These are phyloP conservation scores for Heterochromis multidens DNA, from an alignment of 2,113 vertebrate species.

Conservation along the genomic window DNA sequence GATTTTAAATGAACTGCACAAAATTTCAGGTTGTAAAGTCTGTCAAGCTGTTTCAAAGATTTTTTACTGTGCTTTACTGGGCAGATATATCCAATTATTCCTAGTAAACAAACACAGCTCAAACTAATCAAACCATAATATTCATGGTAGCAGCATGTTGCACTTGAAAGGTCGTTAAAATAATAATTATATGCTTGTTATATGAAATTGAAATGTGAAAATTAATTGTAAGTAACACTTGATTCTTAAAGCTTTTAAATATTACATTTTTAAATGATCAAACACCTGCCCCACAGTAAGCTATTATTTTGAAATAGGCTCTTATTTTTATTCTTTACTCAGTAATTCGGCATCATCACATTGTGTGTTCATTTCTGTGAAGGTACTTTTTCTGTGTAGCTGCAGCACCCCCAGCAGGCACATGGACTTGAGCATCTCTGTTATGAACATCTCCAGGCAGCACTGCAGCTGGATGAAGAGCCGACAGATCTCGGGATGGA, in stretches of 20 bases:
- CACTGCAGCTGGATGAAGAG: slow-evolving; percentile 97
- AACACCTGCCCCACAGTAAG: neutral
- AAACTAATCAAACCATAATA: neutral
- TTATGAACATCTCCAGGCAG: slow-evolving; percentile 97
- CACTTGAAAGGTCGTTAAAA: neutral
- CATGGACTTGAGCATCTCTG: slow-evolving; percentile 97
- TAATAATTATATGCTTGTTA: neutral
- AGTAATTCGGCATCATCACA: neutral
- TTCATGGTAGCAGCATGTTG: neutral
- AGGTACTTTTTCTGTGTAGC: slow-evolving; percentile 90
- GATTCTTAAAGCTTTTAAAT: neutral
- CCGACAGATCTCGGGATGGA: slow-evolving; percentile 95
- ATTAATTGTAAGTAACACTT: neutral
- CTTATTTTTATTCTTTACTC: neutral
- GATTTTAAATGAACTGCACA: too few relatives aligned
- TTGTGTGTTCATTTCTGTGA: neutral
- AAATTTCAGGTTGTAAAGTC: neutral
- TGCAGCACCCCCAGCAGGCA: slow-evolving; percentile 95
- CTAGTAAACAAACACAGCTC: neutral
- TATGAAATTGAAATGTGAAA: neutral
- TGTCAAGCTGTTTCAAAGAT: neutral
- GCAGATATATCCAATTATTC: neutral
- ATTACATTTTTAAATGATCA: neutral
- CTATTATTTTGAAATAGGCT: neutral
- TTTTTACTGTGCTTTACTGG: neutral